Evolutionary conservation across 2,888 invertebrate species (phyloP).

Genomic region (Philhelius pedissequus): DNA sequence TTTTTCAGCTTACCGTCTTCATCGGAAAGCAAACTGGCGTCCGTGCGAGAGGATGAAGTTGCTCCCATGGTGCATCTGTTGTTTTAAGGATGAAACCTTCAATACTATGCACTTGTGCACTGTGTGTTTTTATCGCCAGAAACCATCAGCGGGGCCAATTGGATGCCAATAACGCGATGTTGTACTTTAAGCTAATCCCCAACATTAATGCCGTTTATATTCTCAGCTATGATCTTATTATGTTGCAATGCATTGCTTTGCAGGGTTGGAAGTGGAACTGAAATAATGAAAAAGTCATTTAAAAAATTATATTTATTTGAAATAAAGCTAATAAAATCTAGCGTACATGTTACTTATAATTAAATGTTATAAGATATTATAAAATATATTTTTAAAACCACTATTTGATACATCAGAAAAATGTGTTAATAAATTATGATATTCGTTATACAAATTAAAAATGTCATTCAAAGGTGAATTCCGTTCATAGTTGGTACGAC

Average conservation of each 20-base stretch:
- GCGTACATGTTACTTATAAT: too few species aligned
- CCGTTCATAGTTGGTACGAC: too few species aligned
- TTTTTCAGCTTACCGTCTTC: conserved; percentile 76
- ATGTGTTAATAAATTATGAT: too few species aligned
- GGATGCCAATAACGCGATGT: conserved; percentile 26
- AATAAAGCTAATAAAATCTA: too few species aligned
- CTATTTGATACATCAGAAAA: too few species aligned
- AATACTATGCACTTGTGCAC: conserved; percentile 8
- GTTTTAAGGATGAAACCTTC: conserved; percentile 35
- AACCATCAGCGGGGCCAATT: neutral
- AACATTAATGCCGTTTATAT: conserved; percentile 19
- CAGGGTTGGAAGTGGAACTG: neutral
- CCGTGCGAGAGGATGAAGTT: conserved; percentile 77
- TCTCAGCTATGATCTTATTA: conserved; percentile 44
- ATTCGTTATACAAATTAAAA: too few species aligned
- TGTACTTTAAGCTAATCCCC: neutral
- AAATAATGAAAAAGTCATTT: neutral
- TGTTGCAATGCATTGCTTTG: neutral
- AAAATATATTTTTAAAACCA: too few species aligned
- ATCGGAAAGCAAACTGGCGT: conserved; percentile 76
- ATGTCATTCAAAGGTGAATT: too few species aligned
- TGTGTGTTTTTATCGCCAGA: neutral
- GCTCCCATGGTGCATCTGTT: conserved; percentile 75
- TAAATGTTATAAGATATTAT: too few species aligned
- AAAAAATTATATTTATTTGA: too few species aligned